Percentiles rank a stretch among this genome's conserved stretches.
These are phyloP conservation scores for Urocolius indicus DNA, from an alignment of 2,113 vertebrate species.

Conservation along the genomic window DNA sequence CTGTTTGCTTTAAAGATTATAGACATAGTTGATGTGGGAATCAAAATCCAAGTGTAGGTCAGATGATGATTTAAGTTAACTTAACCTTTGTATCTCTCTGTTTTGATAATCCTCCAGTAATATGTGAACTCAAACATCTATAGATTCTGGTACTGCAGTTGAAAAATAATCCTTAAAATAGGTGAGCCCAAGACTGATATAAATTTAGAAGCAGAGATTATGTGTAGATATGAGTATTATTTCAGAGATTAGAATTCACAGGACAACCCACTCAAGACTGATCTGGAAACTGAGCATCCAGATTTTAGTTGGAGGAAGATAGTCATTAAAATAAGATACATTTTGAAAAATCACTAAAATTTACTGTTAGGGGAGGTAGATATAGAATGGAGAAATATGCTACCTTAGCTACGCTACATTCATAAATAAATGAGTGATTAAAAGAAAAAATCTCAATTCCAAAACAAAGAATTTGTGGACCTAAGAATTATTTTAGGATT, in stretches of 20 bases:
- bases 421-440: neutral
- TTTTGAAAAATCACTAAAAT: constrained; percentile 13
- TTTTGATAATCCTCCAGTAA: constrained; percentile 46
- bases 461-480: neutral
- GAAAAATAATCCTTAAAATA: constrained; percentile 58
- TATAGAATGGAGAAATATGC: neutral
- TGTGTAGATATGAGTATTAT: neutral
- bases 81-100: constrained; percentile 35
- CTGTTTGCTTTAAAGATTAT: constrained; percentile 69
- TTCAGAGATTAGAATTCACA: constrained; percentile 46
- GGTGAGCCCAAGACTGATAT: neutral
- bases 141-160: neutral
- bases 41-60: constrained; percentile 52
- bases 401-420: neutral
- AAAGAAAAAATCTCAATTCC: neutral
- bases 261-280: neutral
- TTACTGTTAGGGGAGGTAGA: neutral
- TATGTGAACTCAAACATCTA: constrained; percentile 38
- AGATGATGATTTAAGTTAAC: constrained; percentile 53
- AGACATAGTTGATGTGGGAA: constrained; percentile 38
- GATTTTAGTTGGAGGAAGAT: neutral
- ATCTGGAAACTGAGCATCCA: neutral
- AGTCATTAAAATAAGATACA: constrained; percentile 11
- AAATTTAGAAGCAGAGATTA: neutral
- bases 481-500: neutral